These are phyloP conservation scores for Percina caprodes DNA, from an alignment of 2,113 vertebrate species.

Conservation along the genomic window DNA sequence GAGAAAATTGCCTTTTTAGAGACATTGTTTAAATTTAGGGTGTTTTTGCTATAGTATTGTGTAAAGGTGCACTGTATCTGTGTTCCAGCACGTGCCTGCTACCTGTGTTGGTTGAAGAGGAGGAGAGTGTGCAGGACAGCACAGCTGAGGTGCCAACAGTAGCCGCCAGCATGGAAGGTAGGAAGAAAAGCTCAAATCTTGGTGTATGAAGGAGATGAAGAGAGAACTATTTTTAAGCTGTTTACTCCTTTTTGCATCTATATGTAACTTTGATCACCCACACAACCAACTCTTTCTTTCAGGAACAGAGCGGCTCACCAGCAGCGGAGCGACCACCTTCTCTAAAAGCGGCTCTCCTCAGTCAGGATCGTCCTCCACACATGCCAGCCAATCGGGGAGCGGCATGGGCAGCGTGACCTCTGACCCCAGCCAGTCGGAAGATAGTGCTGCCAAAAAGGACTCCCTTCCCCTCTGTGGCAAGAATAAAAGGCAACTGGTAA, in stretches of 20 bases:
- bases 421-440: slow-evolving; percentile 44
- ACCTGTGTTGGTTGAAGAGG: slow-evolving; percentile 80
- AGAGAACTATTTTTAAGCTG: not conserved
- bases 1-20: not conserved
- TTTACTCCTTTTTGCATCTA: slow-evolving; percentile 28
- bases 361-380: not conserved
- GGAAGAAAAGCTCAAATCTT: slow-evolving; percentile 5
- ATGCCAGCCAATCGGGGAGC: slow-evolving; percentile 43
- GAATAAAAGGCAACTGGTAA: slow-evolving; percentile 78
- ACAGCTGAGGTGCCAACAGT: slow-evolving; percentile 34
- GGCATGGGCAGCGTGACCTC: slow-evolving; percentile 33
- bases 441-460: slow-evolving; percentile 55
- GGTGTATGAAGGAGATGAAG: not conserved
- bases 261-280: slow-evolving; percentile 42
- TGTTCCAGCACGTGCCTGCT: slow-evolving; percentile 71
- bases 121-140: slow-evolving; percentile 71
- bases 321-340: slow-evolving; percentile 11
- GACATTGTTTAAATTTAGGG: not conserved
- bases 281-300: slow-evolving; percentile 18
- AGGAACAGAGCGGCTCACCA: slow-evolving; percentile 44
- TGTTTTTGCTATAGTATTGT: not conserved
- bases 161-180: slow-evolving; percentile 66
- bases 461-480: slow-evolving; percentile 43
- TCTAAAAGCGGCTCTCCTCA: slow-evolving; percentile 28
- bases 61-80: slow-evolving; percentile 11